A percentile compares a stretch with the other conserved stretches of the same genome.
These are phyloP conservation scores for Autographa gamma DNA, from an alignment of 2,888 invertebrate species.

Conservation along the genomic window DNA sequence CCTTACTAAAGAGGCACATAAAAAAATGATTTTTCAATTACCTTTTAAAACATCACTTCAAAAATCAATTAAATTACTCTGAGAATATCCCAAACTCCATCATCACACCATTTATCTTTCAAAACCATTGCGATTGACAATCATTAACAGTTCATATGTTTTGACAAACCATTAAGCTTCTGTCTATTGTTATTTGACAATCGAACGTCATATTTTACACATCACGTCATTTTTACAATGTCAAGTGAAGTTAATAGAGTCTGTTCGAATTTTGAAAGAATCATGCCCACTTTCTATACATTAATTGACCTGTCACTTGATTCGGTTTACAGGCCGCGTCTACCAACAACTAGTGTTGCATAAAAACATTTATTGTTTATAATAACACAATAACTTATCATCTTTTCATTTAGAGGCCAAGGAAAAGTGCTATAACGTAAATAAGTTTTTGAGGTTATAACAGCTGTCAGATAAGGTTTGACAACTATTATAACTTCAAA, in stretches of 20 bases:
- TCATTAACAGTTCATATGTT: conserved; percentile 85
- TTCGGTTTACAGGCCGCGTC: no score
- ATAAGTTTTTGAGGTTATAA: no score
- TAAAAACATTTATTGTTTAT: no score
- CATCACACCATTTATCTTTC: conserved; percentile 82
- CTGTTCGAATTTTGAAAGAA: conserved; percentile 39
- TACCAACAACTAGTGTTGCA: no score
- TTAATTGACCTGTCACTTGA: no score
- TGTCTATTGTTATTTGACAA: conserved; percentile 69
- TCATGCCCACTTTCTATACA: no score
- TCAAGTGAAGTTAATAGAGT: conserved; percentile 70
- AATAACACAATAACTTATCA: no score
- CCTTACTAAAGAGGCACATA: not conserved
- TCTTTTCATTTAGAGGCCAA: no score
- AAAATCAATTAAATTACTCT: conserved; percentile 52
- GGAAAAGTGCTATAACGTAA: no score
- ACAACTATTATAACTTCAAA: no score
- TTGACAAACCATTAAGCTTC: conserved; percentile 85
- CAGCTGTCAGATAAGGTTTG: no score
- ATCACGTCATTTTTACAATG: conserved; percentile 80
- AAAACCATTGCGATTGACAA: conserved; percentile 66
- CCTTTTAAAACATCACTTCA: not conserved
- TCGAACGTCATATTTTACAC: conserved; percentile 74
- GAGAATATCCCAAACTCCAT: conserved; percentile 70
- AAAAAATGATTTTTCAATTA: not conserved